These are phyloP conservation scores for Aptenodytes forsteri DNA, from an alignment of 2,113 vertebrate genomes.

Conservation along the genomic window DNA sequence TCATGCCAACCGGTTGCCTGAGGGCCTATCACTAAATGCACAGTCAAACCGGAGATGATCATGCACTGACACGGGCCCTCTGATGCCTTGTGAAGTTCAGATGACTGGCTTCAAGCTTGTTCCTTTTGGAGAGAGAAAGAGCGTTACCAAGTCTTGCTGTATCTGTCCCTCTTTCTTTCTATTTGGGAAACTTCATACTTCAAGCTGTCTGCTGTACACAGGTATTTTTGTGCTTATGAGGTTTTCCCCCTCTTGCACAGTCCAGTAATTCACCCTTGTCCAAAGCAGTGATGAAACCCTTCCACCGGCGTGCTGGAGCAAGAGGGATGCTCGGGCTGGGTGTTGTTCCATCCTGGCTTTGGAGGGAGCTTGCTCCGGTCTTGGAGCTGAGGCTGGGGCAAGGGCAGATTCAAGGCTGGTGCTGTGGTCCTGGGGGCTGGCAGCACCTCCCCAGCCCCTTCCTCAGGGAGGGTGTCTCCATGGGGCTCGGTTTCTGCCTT, in stretches of 20 bases:
- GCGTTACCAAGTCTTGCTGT: background rate
- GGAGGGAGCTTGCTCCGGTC: background rate
- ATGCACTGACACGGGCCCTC: rapidly evolving
- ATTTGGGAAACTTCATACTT: background rate
- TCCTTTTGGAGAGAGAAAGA: background rate
- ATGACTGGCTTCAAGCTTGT: background rate
- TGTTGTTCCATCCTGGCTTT: background rate
- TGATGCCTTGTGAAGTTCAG: background rate
- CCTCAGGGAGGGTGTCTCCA: rapidly evolving
- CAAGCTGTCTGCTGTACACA: rapidly evolving
- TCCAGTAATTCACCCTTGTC: background rate
- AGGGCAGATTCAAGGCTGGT: background rate
- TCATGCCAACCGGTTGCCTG: background rate
- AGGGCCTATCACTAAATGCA: background rate
- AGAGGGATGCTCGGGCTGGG: rapidly evolving
- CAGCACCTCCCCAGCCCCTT: background rate
- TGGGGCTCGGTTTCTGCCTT: background rate
- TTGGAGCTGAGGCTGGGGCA: background rate
- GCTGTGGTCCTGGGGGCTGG: rapidly evolving
- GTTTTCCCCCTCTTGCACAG: no score
- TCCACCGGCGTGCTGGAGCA: rapidly evolving
- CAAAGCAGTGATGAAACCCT: background rate
- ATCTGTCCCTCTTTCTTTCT: background rate
- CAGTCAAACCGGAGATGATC: background rate
- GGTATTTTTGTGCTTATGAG: background rate